Evolutionary conservation across 2,888 invertebrate genomes (phyloP), one percentile per base, ranked within the genome.

Genomic region (Epirrhoe alternata): DNA sequence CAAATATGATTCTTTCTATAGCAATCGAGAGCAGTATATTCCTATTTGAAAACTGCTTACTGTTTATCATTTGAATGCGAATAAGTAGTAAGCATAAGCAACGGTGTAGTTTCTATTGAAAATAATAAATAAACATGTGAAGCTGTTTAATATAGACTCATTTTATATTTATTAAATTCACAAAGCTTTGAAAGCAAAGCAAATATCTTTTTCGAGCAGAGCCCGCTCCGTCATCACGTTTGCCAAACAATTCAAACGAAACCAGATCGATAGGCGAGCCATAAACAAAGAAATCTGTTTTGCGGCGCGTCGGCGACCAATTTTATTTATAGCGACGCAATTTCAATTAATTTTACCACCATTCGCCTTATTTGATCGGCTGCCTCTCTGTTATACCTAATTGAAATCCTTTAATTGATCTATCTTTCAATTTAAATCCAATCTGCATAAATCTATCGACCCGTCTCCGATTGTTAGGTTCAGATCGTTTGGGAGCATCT

Each of bases 281-380:
- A 78, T 84, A 79, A 82, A 86, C 83, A 84, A 85, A 79, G 80
- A 82, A 85, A 82, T 85, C 81, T 78, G 78, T 79, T 74, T 71
- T 70, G 73, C 68, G 77, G 74, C 77, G 75, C 77, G 77, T 80
- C 79, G 72, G 66, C 74, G 74, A 64, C 72, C 57, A 53, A 56
- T 69, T 71, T 76, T 79, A 80, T 79, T 80, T 80, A 82, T 77
- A 78, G 77, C 73, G 70, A 51, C 62, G 74, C 75, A 77, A 67
- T 78, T 81, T 80, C 76, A 79, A 78, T 84, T 84, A 83, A 81
- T 80, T 79, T 73, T 62, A 74, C 74, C 74, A 74, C 72, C 71
- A 76, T 68, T 75, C 74, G 70, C 74, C 81, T 80, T 78, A 80
- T 81, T 78, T 70, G 70, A 74, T 69, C 61, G 67, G 65, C 58